Percentiles rank a stretch among this genome's conserved stretches.
Evolutionary conservation across 1,140 invertebrate species (phyloP).

Genomic region (Laodelphax striatellus): DNA sequence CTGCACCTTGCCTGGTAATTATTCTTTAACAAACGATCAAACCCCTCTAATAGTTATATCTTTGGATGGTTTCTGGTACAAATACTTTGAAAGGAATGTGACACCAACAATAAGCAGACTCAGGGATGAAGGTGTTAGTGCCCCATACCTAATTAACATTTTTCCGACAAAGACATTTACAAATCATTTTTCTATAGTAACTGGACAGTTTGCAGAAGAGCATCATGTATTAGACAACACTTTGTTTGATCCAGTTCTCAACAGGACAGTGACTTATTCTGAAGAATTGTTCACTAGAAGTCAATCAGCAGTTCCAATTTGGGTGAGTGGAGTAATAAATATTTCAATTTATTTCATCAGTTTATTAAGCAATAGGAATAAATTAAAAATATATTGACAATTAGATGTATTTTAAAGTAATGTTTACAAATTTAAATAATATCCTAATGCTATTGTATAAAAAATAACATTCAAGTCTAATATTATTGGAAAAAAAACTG

Average conservation of each 20-base stretch:
- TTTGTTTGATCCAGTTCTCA: conserved; percentile 44
- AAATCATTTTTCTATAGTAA: conserved; percentile 67
- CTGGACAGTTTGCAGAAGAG: conserved; percentile 57
- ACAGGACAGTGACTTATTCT: conserved; percentile 33
- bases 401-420: no score
- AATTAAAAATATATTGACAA: no score
- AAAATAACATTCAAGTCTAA: no score
- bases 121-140: conserved; percentile 40
- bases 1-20: no score
- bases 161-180: conserved; percentile 69
- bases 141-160: conserved; percentile 50
- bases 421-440: no score
- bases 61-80: conserved; percentile 58
- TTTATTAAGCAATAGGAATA: no score
- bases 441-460: no score
- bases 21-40: no score
- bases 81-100: conserved; percentile 47
- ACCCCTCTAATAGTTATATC: conserved; percentile 40
- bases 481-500: no score
- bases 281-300: conserved; percentile 40
- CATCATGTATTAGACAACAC: conserved; percentile 61
- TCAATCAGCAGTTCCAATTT: conserved; percentile 41
- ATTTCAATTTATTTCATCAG: no score
- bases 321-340: conserved; percentile 33
- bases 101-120: conserved; percentile 43